Evolutionary conservation across 2,797 vertebrate genomes (phyloP).

Genomic region (Varecia variegata): DNA sequence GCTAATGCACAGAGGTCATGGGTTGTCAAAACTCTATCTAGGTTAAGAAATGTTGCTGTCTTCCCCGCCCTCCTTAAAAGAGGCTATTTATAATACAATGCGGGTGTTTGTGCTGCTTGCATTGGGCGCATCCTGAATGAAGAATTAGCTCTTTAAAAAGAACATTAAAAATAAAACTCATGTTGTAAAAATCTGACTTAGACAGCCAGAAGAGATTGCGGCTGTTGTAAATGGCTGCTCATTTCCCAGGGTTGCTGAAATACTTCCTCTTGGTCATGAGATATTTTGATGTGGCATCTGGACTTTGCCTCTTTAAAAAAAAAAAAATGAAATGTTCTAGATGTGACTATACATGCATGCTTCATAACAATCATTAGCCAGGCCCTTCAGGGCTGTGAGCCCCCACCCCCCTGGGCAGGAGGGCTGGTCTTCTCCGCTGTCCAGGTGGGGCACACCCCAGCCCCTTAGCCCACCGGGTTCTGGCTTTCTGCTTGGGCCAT

Average conservation of each 20-base stretch:
- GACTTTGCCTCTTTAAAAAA: background rate
- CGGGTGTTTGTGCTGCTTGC: background rate
- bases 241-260: background rate
- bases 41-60: background rate
- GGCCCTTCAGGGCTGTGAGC: background rate
- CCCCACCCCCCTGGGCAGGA: background rate
- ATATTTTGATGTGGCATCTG: background rate
- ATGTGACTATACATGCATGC: background rate
- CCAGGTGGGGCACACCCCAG: background rate
- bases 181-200: background rate
- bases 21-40: background rate
- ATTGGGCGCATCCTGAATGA: constrained; percentile 24
- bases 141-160: constrained; percentile 30
- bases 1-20: background rate
- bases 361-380: background rate
- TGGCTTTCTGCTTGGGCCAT: background rate
- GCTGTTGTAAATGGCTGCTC: background rate
- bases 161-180: constrained; percentile 4
- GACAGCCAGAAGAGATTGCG: background rate
- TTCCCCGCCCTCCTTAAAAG: background rate
- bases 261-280: background rate
- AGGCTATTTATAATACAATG: constrained; percentile 20
- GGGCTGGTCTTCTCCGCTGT: background rate
- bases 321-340: background rate
- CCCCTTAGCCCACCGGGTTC: background rate